Evolutionary conservation across 2,797 vertebrate genomes (phyloP).

Genomic region (Melanotaenia trifasciata): DNA sequence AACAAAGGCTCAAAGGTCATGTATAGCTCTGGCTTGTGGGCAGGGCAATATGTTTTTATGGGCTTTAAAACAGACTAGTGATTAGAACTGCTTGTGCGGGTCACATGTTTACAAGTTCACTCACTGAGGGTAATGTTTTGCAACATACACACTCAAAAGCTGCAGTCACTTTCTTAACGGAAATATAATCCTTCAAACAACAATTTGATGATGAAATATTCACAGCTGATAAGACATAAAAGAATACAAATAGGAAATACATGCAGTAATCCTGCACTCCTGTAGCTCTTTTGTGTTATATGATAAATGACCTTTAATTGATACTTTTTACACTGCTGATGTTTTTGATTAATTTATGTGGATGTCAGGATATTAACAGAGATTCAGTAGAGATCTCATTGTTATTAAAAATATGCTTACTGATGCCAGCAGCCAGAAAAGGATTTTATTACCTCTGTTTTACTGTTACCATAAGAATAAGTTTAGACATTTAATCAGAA

Average conservation of each 20-base stretch:
- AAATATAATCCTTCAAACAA: neutral
- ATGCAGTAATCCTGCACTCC: too few species aligned
- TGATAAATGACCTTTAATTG: too few species aligned
- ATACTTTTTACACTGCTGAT: neutral
- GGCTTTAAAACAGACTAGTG: constrained; percentile 49
- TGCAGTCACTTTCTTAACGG: neutral
- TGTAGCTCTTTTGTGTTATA: too few species aligned
- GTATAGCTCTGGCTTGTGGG: constrained; percentile 44
- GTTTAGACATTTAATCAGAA: neutral
- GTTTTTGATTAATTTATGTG: constrained; percentile 1
- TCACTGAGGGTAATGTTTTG: constrained; percentile 21
- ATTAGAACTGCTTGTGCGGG: constrained; percentile 55
- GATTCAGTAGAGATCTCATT: neutral
- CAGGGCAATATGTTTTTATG: constrained; percentile 53
- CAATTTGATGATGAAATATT: neutral
- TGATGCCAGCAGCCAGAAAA: neutral
- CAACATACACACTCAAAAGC: neutral
- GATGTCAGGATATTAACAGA: neutral
- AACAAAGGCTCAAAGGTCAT: constrained; percentile 63
- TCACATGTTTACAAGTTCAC: constrained; percentile 31
- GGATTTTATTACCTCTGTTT: neutral
- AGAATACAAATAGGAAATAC: too few species aligned
- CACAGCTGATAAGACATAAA: neutral
- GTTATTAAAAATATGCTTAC: neutral
- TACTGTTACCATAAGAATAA: neutral